Conservation (phyloP, 2,113 vertebrate species). For the Desmodus rotundus region DNA sequence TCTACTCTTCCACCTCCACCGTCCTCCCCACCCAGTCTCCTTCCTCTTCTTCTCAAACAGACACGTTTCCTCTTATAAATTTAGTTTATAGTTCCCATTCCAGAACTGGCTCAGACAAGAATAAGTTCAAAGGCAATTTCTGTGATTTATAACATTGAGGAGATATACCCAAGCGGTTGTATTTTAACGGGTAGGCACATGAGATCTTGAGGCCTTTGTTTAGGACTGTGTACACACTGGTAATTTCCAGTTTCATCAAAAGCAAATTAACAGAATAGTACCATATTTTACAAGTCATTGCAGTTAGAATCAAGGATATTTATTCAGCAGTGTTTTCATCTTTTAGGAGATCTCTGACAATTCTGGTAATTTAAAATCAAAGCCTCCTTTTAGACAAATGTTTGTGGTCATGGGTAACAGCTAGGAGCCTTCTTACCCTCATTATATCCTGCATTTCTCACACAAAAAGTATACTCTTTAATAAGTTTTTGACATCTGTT, state of each 20-base stretch:
- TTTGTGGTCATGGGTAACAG: not conserved
- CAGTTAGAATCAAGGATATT: not conserved
- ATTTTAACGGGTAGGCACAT: not conserved
- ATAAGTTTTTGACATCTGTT: not conserved
- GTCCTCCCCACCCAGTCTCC: too few relatives aligned
- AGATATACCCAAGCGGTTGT: not conserved
- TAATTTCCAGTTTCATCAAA: not conserved
- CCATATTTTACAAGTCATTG: not conserved
- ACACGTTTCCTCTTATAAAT: not conserved
- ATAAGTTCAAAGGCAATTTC: constrained; percentile 12
- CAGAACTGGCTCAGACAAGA: not conserved
- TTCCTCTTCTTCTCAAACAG: not conserved
- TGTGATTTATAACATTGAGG: not conserved
- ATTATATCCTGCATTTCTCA: not conserved
- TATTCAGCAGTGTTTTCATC: not conserved
- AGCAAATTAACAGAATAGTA: not conserved
- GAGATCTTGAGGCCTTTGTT: not conserved
- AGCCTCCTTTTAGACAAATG: not conserved
- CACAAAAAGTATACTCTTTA: not conserved
- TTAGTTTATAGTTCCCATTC: not conserved
- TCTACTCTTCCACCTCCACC: not conserved
- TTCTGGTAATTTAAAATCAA: not conserved
- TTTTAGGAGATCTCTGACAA: not conserved
- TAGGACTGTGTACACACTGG: not conserved
- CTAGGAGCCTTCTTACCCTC: not conserved